Base-by-base conservation (phyloP, 2,888 invertebrate species). In the Pandemis heparana region DNA sequence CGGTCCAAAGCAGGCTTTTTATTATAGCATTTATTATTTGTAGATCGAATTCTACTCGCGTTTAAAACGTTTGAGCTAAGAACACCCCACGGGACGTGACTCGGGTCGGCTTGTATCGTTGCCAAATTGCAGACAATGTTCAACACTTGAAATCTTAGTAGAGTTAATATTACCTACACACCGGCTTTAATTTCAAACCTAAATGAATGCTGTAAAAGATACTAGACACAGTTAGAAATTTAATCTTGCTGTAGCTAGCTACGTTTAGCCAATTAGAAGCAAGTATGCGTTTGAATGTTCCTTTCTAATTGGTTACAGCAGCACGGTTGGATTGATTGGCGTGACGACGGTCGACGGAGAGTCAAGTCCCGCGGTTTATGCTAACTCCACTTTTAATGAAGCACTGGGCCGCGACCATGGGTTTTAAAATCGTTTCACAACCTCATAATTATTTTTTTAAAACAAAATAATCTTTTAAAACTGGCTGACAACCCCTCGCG, bases 391-490 rank as follows among this genome's bases (percentile, higher is more conserved):
- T 69, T 87, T 90, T 92, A 89, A 84, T 83, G 82, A 80, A 83
- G 84, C 86, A 86, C 86, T 84, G 89, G 83, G 83, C 89, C 89
- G 88, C 87, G 80, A 82, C 85, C 83, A 87, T 86, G 86, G 85
- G 85, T 83, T 78, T 80, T 83, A 86, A 84, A 88, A 88, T 87
- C 82, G 86, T 87, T 89, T 94, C 94, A 94, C 94, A 94, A 94
- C 94, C 94, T 92, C 86, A 81, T 80, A 81, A 83, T 87, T 84
- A 82, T 86, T 85, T 88, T 85, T 84, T 86, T 84, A 83, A 83
- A 87, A 87, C 85, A 89, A 89, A 91, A 90, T 87, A 87, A 88
- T 87, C 83, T 90, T 87, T 87, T 89, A 89, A 91, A 91, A 92
- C 89, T 92, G 93, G 91, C 92, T 94, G 92, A 88, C 84, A 79